Evolutionary conservation across 2,113 vertebrate species (phyloP).

Genomic region (Chaetorhynchus papuensis): DNA sequence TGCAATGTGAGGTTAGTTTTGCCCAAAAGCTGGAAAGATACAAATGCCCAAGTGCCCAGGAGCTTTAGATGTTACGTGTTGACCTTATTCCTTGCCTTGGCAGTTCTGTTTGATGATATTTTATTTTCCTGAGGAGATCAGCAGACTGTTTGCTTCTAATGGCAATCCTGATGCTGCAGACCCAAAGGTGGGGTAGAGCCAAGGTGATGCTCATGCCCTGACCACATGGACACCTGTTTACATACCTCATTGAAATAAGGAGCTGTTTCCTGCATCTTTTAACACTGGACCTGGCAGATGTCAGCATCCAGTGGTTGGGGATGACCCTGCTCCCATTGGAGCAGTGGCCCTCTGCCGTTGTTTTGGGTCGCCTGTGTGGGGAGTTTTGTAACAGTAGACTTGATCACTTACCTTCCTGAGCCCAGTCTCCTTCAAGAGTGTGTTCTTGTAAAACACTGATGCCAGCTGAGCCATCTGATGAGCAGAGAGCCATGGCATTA

Average conservation of each 20-base stretch:
- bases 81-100: not conserved
- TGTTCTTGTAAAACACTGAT: not conserved
- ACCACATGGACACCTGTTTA: not conserved
- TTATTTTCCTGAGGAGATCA: not conserved
- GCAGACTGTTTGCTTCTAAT: not conserved
- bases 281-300: not conserved
- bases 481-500: not conserved
- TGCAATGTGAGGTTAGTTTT: not conserved
- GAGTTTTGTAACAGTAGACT: not conserved
- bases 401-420: not conserved
- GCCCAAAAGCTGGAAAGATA: not conserved
- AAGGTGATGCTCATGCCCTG: not conserved
- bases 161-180: not conserved
- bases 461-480: not conserved
- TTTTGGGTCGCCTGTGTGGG: not conserved
- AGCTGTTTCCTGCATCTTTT: not conserved
- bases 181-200: not conserved
- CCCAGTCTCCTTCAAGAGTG: not conserved
- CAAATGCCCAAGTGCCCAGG: not conserved
- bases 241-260: not conserved
- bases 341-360: accelerated
- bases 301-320: accelerated
- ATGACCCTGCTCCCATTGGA: not conserved
- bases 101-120: not conserved
- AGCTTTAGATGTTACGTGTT: not conserved